These are phyloP conservation scores for Frieseomelitta varia DNA, from an alignment of 1,140 invertebrate genomes.

Conservation along the genomic window DNA sequence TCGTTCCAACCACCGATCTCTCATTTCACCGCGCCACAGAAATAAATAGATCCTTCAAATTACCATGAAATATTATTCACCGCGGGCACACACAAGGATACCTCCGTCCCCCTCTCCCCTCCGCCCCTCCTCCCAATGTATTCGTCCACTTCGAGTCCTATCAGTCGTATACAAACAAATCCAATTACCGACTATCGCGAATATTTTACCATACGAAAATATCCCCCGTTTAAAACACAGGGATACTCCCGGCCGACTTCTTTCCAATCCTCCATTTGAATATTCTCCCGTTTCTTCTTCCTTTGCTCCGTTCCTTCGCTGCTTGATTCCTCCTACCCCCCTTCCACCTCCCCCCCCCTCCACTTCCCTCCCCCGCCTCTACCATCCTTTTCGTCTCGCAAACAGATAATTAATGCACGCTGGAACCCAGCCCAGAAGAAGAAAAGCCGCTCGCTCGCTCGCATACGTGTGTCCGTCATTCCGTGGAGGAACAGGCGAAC, in stretches of 20 bases:
- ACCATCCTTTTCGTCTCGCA: not conserved
- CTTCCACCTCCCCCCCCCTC: no score
- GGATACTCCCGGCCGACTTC: not conserved
- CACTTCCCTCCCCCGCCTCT: no score
- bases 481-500: constrained; percentile 42
- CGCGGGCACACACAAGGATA: not conserved
- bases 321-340: not conserved
- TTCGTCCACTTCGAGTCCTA: no score
- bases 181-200: not conserved
- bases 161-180: not conserved
- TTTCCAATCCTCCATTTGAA: constrained; percentile 24
- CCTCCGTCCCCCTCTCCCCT: no score
- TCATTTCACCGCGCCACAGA: not conserved
- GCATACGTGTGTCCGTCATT: constrained; percentile 68
- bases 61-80: not conserved
- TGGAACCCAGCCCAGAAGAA: constrained; percentile 53
- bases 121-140: not conserved
- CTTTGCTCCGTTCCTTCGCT: not conserved
- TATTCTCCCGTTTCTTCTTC: constrained; percentile 23
- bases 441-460: constrained; percentile 62
- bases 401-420: constrained; percentile 72
- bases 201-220: not conserved
- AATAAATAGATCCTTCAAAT: not conserved
- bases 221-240: not conserved
- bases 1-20: not conserved